Evolutionary conservation across 2,113 vertebrate species (phyloP).

Genomic region (Astur gentilis): DNA sequence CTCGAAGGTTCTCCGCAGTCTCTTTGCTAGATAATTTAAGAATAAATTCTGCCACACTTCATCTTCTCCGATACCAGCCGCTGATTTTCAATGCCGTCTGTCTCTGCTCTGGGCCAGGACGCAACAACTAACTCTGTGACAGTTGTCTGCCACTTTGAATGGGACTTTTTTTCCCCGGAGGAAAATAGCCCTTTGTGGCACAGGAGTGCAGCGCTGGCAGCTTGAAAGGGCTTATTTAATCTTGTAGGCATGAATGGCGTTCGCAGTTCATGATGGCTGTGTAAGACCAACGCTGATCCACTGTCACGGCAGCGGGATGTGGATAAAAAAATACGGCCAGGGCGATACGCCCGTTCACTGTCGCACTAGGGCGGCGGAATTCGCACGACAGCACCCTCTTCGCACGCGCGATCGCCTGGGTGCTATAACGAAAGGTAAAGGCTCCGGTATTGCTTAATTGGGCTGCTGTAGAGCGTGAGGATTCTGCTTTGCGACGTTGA

Average conservation of each 20-base stretch:
- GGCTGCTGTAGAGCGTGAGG: accelerated
- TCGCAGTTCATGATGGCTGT: background rate
- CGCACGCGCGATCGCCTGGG: accelerated
- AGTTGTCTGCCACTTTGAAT: background rate
- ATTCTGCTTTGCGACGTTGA: accelerated
- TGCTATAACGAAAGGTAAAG: accelerated
- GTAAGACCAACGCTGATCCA: background rate
- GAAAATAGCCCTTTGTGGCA: conserved; percentile 39
- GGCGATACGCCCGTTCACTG: accelerated
- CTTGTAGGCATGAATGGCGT: background rate
- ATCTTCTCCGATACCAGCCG: background rate
- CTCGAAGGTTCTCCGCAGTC: background rate
- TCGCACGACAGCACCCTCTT: background rate
- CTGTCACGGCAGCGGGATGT: background rate
- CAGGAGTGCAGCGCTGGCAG: background rate
- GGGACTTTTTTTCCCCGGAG: background rate
- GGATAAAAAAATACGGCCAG: accelerated
- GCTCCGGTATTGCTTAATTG: background rate
- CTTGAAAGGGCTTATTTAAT: conserved; percentile 2
- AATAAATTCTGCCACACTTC: background rate
- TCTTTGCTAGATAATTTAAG: background rate
- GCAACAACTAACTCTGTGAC: background rate
- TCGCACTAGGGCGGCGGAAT: accelerated
- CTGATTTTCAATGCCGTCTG: background rate
- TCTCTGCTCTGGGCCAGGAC: background rate